Conservation (phyloP, 2,113 vertebrate genomes). For the Notiomystis cincta region DNA sequence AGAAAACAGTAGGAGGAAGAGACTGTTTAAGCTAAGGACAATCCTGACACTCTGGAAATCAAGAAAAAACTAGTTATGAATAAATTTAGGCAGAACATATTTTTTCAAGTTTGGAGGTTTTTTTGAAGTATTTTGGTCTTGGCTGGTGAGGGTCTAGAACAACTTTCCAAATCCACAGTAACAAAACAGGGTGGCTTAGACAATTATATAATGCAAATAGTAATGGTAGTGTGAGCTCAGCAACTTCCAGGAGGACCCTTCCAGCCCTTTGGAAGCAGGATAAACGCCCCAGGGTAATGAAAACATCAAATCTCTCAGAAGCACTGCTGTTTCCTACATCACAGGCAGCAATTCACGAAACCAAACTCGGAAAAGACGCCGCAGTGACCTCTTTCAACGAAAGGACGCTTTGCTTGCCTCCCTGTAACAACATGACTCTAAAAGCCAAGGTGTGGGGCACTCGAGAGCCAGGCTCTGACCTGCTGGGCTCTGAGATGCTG, state of each 20-base stretch:
- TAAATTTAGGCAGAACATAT: not conserved
- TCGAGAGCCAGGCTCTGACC: not conserved
- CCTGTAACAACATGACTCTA: not conserved
- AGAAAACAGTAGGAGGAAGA: slow-evolving; percentile 7
- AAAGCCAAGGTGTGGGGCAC: not conserved
- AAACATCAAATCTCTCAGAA: not conserved
- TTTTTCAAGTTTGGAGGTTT: not conserved
- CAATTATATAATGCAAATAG: not conserved
- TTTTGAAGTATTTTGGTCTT: not conserved
- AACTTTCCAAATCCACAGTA: not conserved
- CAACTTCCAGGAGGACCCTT: not conserved
- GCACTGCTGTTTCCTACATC: not conserved
- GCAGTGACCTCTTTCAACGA: not conserved
- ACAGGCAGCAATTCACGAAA: not conserved
- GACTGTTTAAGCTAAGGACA: not conserved
- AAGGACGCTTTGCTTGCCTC: slow-evolving; percentile 5
- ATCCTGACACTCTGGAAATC: not conserved
- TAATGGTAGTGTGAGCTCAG: not conserved
- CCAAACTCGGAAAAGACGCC: not conserved
- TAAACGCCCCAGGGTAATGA: not conserved
- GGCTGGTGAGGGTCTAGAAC: not conserved
- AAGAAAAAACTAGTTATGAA: not conserved
- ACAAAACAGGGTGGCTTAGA: not conserved
- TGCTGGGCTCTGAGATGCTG: not conserved
- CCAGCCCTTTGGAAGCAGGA: not conserved